phyloP scores from a whole-genome alignment of 2,888 invertebrate species.

The Tenthredo distinguenda region DNA sequence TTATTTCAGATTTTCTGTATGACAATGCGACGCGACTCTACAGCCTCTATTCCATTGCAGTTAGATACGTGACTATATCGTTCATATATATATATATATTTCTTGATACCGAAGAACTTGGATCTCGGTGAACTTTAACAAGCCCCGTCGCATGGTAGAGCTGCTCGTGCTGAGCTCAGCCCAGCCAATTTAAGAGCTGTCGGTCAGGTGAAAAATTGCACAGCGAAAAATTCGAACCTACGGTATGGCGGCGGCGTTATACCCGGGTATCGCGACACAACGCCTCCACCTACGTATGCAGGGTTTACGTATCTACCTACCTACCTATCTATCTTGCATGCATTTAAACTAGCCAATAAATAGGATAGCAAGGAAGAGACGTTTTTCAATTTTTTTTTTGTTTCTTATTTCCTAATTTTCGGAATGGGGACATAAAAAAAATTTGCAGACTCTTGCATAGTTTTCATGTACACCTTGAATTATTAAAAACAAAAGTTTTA shows the following conservation, averaged over 20 bases:
- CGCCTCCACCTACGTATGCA: not conserved
- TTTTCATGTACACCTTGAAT: no score
- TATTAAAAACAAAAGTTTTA: no score
- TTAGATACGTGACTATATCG: slow-evolving; percentile 19
- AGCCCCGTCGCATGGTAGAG: slow-evolving; percentile 42
- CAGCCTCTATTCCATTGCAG: not conserved
- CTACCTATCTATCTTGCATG: slow-evolving; percentile 13
- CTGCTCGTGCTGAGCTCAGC: slow-evolving; percentile 44
- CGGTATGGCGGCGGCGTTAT: not conserved
- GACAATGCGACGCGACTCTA: not conserved
- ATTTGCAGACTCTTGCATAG: not conserved
- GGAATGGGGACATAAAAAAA: not conserved
- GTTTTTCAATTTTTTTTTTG: not conserved
- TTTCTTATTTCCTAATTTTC: not conserved
- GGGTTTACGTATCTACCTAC: not conserved
- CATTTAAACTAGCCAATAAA: slow-evolving; percentile 26
- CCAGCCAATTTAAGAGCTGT: slow-evolving; percentile 53
- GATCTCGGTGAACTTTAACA: slow-evolving; percentile 47
- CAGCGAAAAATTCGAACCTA: slow-evolving; percentile 36
- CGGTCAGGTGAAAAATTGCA: slow-evolving; percentile 52
- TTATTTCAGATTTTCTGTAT: not conserved
- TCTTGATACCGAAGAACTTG: slow-evolving; percentile 31
- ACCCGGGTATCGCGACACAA: not conserved
- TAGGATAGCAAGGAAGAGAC: not conserved
- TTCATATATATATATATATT: not conserved